A percentile compares a stretch with the other conserved stretches of the same genome.
Evolutionary conservation across 2,888 invertebrate species (phyloP).

Genomic region (Anodontia alba): DNA sequence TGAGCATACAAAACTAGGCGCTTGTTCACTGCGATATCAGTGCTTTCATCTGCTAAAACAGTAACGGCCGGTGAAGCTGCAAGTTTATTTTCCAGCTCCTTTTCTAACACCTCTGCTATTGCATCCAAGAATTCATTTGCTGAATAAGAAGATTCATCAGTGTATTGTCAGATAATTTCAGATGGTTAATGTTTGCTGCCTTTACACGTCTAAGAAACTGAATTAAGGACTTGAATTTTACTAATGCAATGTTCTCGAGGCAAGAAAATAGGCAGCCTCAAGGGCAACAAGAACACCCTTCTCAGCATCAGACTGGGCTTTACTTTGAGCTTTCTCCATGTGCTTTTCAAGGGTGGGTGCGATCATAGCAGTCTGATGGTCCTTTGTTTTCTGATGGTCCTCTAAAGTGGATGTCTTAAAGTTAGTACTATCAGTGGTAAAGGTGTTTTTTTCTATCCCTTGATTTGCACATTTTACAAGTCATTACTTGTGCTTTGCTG

Average conservation of each 20-base stretch:
- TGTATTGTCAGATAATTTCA: not conserved
- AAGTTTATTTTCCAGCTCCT: not conserved
- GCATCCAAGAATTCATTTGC: constrained; percentile 1
- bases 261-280: not conserved
- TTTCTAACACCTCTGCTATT: not conserved
- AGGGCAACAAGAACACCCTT: not conserved
- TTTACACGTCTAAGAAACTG: not conserved
- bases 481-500: not conserved
- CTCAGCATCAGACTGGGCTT: not conserved
- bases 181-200: not conserved
- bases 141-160: not conserved
- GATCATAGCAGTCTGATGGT: not conserved
- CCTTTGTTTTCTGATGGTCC: not conserved
- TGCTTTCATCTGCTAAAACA: constrained; percentile 49
- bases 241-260: not conserved
- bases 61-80: constrained; percentile 28
- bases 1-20: constrained; percentile 45
- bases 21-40: constrained; percentile 44
- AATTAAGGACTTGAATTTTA: not conserved
- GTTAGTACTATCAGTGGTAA: not conserved
- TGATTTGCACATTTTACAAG: not conserved
- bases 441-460: not conserved
- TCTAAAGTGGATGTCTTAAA: not conserved
- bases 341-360: not conserved
- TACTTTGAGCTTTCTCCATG: not conserved